These are phyloP conservation scores for Morus bassanus DNA, from an alignment of 2,797 vertebrate genomes.

Conservation along the genomic window DNA sequence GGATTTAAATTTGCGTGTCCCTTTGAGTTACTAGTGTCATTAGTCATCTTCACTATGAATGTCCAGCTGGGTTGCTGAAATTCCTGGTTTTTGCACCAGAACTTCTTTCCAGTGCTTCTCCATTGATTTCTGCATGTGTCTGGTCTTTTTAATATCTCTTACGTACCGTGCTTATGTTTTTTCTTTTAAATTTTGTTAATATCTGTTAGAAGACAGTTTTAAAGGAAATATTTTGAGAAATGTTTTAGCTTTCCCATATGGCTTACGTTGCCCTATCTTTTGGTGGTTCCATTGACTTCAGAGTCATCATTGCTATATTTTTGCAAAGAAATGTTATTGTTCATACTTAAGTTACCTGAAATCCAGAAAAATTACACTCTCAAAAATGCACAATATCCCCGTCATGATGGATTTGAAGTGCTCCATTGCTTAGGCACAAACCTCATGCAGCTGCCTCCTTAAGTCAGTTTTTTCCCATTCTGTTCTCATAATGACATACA, in stretches of 20 bases:
- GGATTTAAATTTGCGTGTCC: background rate
- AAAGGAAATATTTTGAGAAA: background rate
- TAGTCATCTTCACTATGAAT: background rate
- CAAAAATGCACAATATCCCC: background rate
- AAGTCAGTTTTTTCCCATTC: background rate
- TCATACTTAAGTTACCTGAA: background rate
- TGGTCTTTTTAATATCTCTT: background rate
- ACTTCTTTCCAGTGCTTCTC: background rate
- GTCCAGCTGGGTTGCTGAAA: background rate
- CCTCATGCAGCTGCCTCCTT: background rate
- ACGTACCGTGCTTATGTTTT: background rate
- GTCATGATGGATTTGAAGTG: background rate
- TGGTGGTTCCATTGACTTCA: background rate
- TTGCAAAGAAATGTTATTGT: background rate
- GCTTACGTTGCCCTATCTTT: background rate
- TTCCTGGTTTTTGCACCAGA: background rate
- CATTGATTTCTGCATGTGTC: background rate
- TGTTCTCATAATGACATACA: background rate
- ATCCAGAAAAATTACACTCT: background rate
- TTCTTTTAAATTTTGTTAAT: background rate
- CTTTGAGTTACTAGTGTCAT: constrained; percentile 16
- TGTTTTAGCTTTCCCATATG: background rate
- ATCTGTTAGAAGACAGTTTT: constrained; percentile 7
- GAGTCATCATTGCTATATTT: background rate
- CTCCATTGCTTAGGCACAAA: background rate